These are phyloP conservation scores for Zosterops pallidus DNA, from an alignment of 2,113 vertebrate species.

Conservation along the genomic window DNA sequence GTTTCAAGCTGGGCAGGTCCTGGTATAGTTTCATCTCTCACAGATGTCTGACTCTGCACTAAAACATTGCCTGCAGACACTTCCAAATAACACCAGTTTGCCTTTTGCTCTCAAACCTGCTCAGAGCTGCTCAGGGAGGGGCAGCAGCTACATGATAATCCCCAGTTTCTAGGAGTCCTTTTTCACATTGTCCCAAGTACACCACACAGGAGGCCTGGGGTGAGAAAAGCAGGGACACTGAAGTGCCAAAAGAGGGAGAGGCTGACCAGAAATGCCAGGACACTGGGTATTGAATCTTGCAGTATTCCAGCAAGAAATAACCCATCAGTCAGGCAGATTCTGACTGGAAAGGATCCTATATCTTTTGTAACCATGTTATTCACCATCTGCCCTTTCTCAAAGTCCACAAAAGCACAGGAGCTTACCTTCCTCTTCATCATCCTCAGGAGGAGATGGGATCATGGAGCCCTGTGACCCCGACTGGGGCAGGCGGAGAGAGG, in stretches of 20 bases:
- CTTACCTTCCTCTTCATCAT: conserved; percentile 96
- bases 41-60: neutral
- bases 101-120: neutral
- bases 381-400: neutral
- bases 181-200: neutral
- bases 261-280: neutral
- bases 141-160: neutral
- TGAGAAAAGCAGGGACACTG: neutral
- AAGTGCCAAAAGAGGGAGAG: neutral
- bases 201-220: neutral
- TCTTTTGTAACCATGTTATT: neutral
- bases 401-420: neutral
- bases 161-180: neutral
- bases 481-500: conserved; percentile 80
- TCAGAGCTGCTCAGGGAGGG: neutral
- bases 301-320: neutral
- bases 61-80: neutral
- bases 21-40: neutral
- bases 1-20: neutral
- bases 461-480: conserved; percentile 82
- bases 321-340: neutral
- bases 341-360: neutral
- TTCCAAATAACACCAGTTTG: neutral
- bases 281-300: neutral
- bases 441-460: conserved; percentile 94